Conservation (phyloP, 2,797 vertebrate genomes). For the Sebastes hopkinsi region DNA sequence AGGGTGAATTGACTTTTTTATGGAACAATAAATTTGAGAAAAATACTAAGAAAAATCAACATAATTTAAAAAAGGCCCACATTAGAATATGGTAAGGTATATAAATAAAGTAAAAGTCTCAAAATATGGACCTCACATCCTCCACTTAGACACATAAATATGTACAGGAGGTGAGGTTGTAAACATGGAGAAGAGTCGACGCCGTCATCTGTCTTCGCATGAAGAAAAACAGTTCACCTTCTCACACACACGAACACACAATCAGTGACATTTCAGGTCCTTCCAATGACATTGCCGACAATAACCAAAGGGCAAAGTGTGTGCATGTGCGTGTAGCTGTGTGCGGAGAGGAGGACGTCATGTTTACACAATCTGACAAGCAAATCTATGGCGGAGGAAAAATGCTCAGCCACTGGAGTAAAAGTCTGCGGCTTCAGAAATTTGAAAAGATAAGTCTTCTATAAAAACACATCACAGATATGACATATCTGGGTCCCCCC, state of each 20-base stretch:
- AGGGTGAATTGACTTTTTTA: no score
- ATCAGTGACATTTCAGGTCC: constrained; percentile 22
- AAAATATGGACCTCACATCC: rapidly evolving
- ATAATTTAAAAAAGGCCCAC: background rate
- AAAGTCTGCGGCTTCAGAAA: constrained; percentile 55
- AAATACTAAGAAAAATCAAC: background rate
- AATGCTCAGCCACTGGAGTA: constrained; percentile 52
- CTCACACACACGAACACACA: background rate
- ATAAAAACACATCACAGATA: constrained; percentile 51
- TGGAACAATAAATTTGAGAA: background rate
- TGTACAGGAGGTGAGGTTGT: background rate
- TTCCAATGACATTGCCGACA: constrained; percentile 34
- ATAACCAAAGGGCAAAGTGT: constrained; percentile 50
- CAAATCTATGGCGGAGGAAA: constrained; percentile 52
- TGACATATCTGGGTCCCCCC: constrained; percentile 77
- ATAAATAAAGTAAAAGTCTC: no score
- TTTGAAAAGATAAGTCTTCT: constrained; percentile 65
- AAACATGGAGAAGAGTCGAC: background rate
- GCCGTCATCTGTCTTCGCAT: background rate
- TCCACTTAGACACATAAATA: background rate
- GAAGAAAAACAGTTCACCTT: constrained; percentile 7
- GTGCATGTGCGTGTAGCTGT: background rate
- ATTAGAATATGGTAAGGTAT: background rate
- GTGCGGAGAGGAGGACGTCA: constrained; percentile 33
- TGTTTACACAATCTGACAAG: constrained; percentile 76